Percentiles rank a stretch among this genome's conserved stretches.
Evolutionary conservation across 2,797 vertebrate genomes (phyloP).

Genomic region (Scolopax rusticola): DNA sequence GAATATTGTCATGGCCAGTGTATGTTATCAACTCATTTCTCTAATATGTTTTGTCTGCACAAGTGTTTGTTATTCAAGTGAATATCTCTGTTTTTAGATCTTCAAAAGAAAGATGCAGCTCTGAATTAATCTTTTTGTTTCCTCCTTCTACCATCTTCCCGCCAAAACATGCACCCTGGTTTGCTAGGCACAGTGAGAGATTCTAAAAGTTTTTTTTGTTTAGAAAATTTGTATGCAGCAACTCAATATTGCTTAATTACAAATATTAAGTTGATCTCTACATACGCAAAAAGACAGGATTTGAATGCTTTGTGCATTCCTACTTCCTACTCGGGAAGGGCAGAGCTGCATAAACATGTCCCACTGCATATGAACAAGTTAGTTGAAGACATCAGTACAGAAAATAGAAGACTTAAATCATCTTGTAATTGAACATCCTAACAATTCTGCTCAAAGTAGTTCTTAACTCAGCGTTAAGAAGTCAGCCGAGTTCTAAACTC

Average conservation of each 20-base stretch:
- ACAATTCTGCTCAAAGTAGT: background rate
- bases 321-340: background rate
- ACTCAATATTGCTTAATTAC: background rate
- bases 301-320: background rate
- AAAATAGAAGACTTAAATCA: background rate
- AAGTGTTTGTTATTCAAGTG: background rate
- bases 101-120: background rate
- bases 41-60: background rate
- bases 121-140: background rate
- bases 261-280: background rate
- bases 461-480: background rate
- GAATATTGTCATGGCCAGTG: background rate
- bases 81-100: background rate
- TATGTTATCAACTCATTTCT: background rate
- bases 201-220: background rate
- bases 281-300: background rate
- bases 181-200: background rate
- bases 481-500: background rate
- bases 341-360: background rate
- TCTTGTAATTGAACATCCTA: background rate
- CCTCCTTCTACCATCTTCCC: background rate
- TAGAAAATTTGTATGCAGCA: background rate
- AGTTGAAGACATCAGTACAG: background rate
- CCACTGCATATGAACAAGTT: background rate
- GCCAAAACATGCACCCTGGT: background rate